Evolutionary conservation across 2,113 vertebrate species (phyloP), one percentile per base, ranked within the genome.

Genomic region (Lepidothrix coronata): DNA sequence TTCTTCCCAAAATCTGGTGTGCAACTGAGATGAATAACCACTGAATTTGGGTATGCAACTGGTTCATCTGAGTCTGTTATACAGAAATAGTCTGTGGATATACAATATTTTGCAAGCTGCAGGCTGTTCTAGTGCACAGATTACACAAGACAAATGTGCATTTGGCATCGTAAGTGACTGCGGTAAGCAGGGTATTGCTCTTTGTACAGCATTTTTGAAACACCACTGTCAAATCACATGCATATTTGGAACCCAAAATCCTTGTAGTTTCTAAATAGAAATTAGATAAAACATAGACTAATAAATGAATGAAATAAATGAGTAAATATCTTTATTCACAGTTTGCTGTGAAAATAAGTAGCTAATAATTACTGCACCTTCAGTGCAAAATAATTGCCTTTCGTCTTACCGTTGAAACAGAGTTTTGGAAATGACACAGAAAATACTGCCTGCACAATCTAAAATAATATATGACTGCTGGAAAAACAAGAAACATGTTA

Each of bases 191-290:
- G 25, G 13, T 15, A 23, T 66, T 84, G 41, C 17, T 44, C 37
- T 35, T 11, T 20, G 21, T 48, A 22, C 30, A 63, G 15, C 14
- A 17, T 6, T 52, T 59, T 43, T 39, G 5, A 48, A 90, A 61
- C 10, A 61, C 4, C 17, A 18, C 0, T 1, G 16, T 37, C 1
- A 3, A n/a, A 79, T 51, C 23, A 63, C 33, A 23, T 33, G 16
- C 1, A 2, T 39, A 51, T 65, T 72, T 79, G 31, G 35, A 51
- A 65, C 13, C 11, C 12, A 55, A 13, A 2, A 66, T 70, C 77
- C 30, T n/a, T 4, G 0, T 41, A 22, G 5, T 52, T 86, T 84
- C 24, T 61, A 37, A 23, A 10, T 24, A 22, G 12, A 77, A 80
- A 65, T 7, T 44, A 27, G 85, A 83, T n/a, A 61, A 3, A 52